Evolutionary conservation across 1,140 invertebrate genomes (phyloP), one percentile per base, ranked within the genome.

Genomic region (Drosophila sulfurigaster): DNA sequence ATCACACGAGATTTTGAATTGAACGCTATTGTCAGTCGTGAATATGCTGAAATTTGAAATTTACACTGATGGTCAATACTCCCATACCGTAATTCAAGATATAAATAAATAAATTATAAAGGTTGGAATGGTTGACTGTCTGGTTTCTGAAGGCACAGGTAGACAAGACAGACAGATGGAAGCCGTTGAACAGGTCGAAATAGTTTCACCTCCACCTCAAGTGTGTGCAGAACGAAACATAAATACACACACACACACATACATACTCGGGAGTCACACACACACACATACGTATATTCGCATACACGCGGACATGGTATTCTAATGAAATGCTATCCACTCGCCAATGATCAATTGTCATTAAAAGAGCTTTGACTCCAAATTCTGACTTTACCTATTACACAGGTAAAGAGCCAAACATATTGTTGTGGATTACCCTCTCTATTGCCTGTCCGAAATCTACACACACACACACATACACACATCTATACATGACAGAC

Each of bases 321-420:
- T 91, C 86, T 85, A 91, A 91, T 91, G 90, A 91, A 91, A 91
- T 88, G 87, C 81, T 91, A 91, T 91, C 90, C 90, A 91, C 90
- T 91, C 89, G 81, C 78, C 78, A 85, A 85, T 91, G 81, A 91
- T 91, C 90, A 91, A 91, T 91, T 91, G 90, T 87, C 91, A 91
- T 91, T 91, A 91, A 91, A 88, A 91, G 91, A 91, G 77, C 85
- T 91, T 91, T 91, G 90, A 91, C 90, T 91, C 75, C 75, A 51
- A 82, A 86, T 49, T 75, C 71, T 62, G 75, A 52, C 66, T 67
- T 83, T 68, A 69, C 76, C 79, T 71, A 81, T 83, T 75, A 74
- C 66, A 63, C 52, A 63, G 51, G 38, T 43, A 57, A 75, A 25
- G 41, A 48, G 58, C 13, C 35, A 58, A 57, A 45, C 20, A 35